phyloP scores from a whole-genome alignment of 2,888 invertebrate species.

The Drosophila picticornis region DNA sequence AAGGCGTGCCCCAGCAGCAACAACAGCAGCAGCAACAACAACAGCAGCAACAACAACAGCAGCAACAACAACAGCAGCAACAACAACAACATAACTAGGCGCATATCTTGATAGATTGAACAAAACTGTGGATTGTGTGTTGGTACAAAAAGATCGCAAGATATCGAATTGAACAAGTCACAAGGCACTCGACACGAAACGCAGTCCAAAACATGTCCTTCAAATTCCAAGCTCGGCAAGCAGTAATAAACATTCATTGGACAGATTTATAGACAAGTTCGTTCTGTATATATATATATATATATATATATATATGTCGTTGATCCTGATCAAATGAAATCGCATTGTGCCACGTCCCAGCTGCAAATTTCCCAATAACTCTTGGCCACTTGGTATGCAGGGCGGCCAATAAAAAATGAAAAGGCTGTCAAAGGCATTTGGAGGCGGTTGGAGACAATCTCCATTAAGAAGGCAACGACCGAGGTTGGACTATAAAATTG shows the following conservation, averaged over 20 bases:
- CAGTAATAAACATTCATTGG: not conserved
- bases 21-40: not conserved
- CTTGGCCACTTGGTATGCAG: conserved; percentile 52
- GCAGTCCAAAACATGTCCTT: conserved; percentile 20
- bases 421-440: not conserved
- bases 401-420: conserved; percentile 9
- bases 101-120: conserved; percentile 26
- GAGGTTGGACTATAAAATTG: conserved; percentile 54
- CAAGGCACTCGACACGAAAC: conserved; percentile 10
- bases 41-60: not conserved
- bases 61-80: not conserved
- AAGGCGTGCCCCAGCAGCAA: conserved; percentile 37
- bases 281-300: not conserved
- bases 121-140: conserved; percentile 22
- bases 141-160: conserved; percentile 17
- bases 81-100: conserved; percentile 6
- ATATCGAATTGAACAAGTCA: conserved; percentile 26
- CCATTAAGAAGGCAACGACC: conserved; percentile 60
- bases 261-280: not conserved
- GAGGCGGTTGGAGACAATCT: conserved; percentile 16
- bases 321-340: conserved; percentile 26
- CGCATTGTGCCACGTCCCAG: conserved; percentile 40
- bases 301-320: not conserved
- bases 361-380: conserved; percentile 52
- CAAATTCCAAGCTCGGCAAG: conserved; percentile 7